Evolutionary conservation across 2,797 vertebrate species (phyloP), one percentile per base, ranked within the genome.

Genomic region (Paramormyrops hopkinsi): DNA sequence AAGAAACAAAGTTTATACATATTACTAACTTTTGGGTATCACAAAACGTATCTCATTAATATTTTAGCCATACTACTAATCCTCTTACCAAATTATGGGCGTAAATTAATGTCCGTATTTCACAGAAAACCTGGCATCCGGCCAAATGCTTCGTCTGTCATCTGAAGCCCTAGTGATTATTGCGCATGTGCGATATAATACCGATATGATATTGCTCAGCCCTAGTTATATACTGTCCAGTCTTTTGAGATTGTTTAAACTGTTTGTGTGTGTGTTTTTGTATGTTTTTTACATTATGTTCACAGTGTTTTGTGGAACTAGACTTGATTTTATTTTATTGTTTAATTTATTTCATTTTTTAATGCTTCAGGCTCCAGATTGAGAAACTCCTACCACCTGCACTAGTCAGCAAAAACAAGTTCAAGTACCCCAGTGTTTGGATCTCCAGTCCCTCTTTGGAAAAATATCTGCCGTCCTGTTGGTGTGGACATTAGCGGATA

Each of bases 401-500:
- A 79, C 41, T 79, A 84, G 82, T 48, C n/a, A 84, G 82, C 82
- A 48, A 50, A 84, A 51, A 84, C 8, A 84, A 48, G 6, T 12
- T 84, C 2, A 29, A 84, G 46, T 50, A 7, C 37, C 37, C 1
- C 14, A 44, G 37, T 79, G 73, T 79, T 79, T 79, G 73, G 17
- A 44, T 44, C 17, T 79, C 73, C 73, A 79, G 33, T 33, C 50
- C 50, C n/a, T 73, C 22, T 37, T 56, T 59, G 79, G 59, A 76
- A 86, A 89, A 17, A 59, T n/a, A 79, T 90, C 69, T 33, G 62
- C 76, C 54, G 44, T 82, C 85, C 86, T n/a, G 22, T 53, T 51
- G 53, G 37, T 29, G 51, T 50, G 69, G 54, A 88, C 73, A 88
- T 86, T 54, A 76, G 91, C 92, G 91, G 95, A 93, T 95, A 94